These are phyloP conservation scores for Lasioglossum malachurum DNA, from an alignment of 2,888 invertebrate species.

Conservation along the genomic window DNA sequence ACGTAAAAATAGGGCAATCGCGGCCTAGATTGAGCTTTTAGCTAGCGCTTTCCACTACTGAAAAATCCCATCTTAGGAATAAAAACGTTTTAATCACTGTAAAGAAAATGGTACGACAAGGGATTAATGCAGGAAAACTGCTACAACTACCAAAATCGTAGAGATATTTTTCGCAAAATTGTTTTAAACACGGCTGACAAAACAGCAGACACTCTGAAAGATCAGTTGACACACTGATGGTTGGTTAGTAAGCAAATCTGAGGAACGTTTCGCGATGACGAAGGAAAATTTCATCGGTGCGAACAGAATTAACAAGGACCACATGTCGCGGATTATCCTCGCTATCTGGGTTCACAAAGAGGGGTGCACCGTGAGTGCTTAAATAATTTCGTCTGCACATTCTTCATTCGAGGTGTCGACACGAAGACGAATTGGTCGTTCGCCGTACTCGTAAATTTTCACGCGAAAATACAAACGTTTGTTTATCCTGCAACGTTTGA, in stretches of 20 bases:
- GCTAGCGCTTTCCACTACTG: too few species aligned
- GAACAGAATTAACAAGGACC: slow-evolving; percentile 23
- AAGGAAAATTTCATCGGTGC: background rate
- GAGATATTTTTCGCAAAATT: background rate
- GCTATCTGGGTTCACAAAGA: background rate
- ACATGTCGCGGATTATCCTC: slow-evolving; percentile 16
- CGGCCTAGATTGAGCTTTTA: too few species aligned
- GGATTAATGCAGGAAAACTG: too few species aligned
- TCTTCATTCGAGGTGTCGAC: slow-evolving; percentile 42
- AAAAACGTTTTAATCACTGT: too few species aligned
- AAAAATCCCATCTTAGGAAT: too few species aligned
- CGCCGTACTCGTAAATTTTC: slow-evolving; percentile 58
- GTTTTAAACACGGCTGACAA: background rate
- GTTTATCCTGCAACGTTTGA: slow-evolving; percentile 51
- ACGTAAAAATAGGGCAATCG: too few species aligned
- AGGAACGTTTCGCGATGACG: background rate
- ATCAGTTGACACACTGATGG: slow-evolving; percentile 25
- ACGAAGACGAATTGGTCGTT: slow-evolving; percentile 43
- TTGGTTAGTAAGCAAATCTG: slow-evolving; percentile 10
- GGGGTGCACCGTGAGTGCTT: slow-evolving; percentile 6
- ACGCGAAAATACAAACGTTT: slow-evolving; percentile 60
- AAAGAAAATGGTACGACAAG: too few species aligned
- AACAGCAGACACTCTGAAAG: background rate
- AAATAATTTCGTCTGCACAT: slow-evolving; percentile 44
- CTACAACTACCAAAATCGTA: too few species aligned